phyloP scores from a whole-genome alignment of 1,140 invertebrate species.

The Neodiprion virginianus region DNA sequence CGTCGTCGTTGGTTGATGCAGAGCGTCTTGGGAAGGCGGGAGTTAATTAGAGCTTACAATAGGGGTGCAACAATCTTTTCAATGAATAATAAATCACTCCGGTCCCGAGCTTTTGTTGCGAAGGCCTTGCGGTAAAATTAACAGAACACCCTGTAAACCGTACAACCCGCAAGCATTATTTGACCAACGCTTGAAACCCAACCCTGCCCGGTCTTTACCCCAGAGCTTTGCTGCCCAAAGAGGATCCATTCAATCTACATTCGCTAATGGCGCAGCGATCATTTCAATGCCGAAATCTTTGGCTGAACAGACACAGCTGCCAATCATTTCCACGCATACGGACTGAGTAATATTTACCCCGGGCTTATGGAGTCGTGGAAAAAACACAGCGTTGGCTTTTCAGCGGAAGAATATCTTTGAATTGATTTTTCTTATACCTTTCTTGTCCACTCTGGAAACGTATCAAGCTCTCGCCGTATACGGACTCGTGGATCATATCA shows the following conservation, averaged over 20 bases:
- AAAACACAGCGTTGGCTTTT: too few relatives aligned
- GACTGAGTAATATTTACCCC: too few relatives aligned
- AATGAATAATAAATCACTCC: not conserved
- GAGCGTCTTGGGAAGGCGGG: not conserved
- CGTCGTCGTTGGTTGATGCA: not conserved
- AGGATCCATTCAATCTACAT: not conserved
- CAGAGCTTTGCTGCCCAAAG: not conserved
- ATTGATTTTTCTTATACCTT: too few relatives aligned
- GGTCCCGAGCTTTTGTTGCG: not conserved
- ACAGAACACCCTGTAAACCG: not conserved
- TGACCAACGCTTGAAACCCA: not conserved
- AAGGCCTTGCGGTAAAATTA: not conserved
- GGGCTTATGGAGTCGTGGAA: too few relatives aligned
- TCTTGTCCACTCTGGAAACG: too few relatives aligned
- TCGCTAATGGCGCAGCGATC: too few relatives aligned
- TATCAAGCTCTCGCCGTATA: too few relatives aligned
- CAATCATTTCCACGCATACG: too few relatives aligned
- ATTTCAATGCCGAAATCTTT: too few relatives aligned
- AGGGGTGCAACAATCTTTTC: not conserved
- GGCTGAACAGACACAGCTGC: too few relatives aligned
- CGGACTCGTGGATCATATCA: too few relatives aligned
- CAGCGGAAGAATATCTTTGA: too few relatives aligned
- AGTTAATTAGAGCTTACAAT: not conserved
- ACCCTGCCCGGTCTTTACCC: not conserved
- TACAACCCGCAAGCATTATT: not conserved